These are phyloP conservation scores for Boloria euphrosyne DNA, from an alignment of 2,888 invertebrate species.

Conservation along the genomic window DNA sequence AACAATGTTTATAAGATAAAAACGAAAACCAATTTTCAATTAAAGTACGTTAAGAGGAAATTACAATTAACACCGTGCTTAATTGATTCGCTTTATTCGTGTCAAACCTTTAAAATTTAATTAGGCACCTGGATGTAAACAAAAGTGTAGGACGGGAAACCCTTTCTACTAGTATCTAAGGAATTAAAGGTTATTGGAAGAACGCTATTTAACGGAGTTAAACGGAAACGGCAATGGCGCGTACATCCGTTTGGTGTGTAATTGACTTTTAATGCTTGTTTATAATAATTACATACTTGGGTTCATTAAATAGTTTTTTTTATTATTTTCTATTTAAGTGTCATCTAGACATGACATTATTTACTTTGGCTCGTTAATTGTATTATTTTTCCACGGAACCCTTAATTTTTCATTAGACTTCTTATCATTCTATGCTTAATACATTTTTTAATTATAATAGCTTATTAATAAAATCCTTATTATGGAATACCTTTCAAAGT, in stretches of 20 bases:
- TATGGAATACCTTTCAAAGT: too few relatives aligned
- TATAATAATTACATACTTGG: slow-evolving; percentile 18
- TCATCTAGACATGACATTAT: slow-evolving; percentile 1
- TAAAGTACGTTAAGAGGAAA: slow-evolving; percentile 48
- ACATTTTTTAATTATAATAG: too few relatives aligned
- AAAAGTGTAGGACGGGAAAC: slow-evolving; percentile 36
- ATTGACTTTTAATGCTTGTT: slow-evolving; percentile 22
- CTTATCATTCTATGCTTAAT: too few relatives aligned
- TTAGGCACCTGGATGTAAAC: slow-evolving; percentile 65
- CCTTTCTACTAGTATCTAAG: slow-evolving; percentile 28
- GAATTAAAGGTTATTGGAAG: slow-evolving; percentile 31
- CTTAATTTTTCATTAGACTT: too few relatives aligned
- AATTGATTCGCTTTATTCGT: slow-evolving; percentile 58
- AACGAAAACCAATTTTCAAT: too few relatives aligned
- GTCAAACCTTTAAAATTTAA: slow-evolving; percentile 69
- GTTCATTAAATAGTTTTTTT: slow-evolving; percentile 9
- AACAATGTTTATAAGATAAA: not conserved
- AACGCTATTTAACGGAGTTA: slow-evolving; percentile 43
- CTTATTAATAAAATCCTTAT: too few relatives aligned
- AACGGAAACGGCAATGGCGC: slow-evolving; percentile 65
- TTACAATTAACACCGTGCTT: slow-evolving; percentile 50
- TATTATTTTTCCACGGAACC: too few relatives aligned
- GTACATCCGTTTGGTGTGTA: slow-evolving; percentile 59
- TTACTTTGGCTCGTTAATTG: not conserved
- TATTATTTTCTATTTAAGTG: slow-evolving; percentile 31